Base-by-base conservation (phyloP, 2,113 vertebrate species). In the Notiomystis cincta region DNA sequence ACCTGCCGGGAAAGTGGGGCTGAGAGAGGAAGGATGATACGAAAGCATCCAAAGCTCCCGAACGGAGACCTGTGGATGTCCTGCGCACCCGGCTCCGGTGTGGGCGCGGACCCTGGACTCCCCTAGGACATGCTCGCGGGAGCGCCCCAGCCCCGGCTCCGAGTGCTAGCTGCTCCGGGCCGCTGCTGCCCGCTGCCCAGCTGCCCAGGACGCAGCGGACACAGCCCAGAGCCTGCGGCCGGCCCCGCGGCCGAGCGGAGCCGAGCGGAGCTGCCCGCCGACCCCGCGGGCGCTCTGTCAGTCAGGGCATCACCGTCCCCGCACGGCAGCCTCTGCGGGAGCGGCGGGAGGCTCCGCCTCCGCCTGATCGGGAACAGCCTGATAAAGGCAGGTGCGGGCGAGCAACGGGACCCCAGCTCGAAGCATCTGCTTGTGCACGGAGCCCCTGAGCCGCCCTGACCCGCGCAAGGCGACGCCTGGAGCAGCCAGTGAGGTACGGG, bases 351-450 rank as follows among this genome's bases (percentile, higher is more conserved):
- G 96, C 96, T 88, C 96, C 96, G 95, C 97, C 97, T 81, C 86
- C 78, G 82, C 27, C 66, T 70, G 28, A 11, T 38, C 45, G 60
- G 95, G 94, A 93, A 3, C 95, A 24, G 66, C 72, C 58, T 51
- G 96, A 98, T 98, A 98, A 97, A 98, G 96, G 95, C 87, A 86
- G 90, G 89, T 88, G 85, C 82, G 61, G 82, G 35, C 47, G 7
- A n/a, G 85, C 82, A 4, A 61, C 69, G 20, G 82, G 86, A 88
- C 53, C 94, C 77, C 58, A 16, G 76, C 77, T 81, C 35, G 35
- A 47, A 94, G 86, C 40, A 72, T 93, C 96, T n/a, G 93, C 82
- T 65, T 10, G 7, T 12, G 86, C 51, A 21, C 50, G 1, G 40
- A 83, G 90, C 50, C 64, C 92, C 85, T 5, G 94, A 31, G 64